These are phyloP conservation scores for Lasius platythorax DNA, from an alignment of 2,888 invertebrate species.

Conservation along the genomic window DNA sequence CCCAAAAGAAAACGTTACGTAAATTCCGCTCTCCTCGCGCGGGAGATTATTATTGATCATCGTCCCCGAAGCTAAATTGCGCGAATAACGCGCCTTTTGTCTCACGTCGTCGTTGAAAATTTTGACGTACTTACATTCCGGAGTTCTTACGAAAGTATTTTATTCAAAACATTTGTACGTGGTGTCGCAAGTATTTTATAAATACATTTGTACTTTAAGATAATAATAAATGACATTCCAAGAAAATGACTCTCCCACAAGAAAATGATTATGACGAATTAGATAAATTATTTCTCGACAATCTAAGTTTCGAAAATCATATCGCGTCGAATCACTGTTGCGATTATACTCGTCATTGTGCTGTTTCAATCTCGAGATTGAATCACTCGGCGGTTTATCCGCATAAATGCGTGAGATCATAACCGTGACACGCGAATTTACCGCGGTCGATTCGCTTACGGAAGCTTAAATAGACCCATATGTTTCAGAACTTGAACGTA, in stretches of 20 bases:
- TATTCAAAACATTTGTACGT: neutral
- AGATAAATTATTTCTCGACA: neutral
- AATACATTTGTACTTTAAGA: neutral
- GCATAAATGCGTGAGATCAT: slow-evolving; percentile 35
- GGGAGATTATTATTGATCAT: slow-evolving; percentile 70
- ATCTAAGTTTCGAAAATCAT: neutral
- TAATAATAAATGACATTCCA: neutral
- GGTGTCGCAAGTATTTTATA: neutral
- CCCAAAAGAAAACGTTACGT: slow-evolving; percentile 52
- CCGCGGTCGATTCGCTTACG: slow-evolving; percentile 3
- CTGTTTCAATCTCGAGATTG: slow-evolving; percentile 44
- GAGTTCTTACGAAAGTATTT: neutral
- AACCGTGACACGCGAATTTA: slow-evolving; percentile 43
- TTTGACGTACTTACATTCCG: neutral
- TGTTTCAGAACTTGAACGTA: slow-evolving; percentile 20
- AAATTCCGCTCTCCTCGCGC: slow-evolving; percentile 29
- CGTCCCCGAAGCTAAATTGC: slow-evolving; percentile 55
- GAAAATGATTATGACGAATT: neutral
- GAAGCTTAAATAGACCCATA: slow-evolving; percentile 32
- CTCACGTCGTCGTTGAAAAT: slow-evolving; percentile 41
- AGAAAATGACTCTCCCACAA: neutral
- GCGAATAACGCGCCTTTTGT: slow-evolving; percentile 64
- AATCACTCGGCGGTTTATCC: slow-evolving; percentile 33
- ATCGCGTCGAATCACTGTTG: slow-evolving; percentile 16
- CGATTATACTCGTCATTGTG: slow-evolving; percentile 32